Evolutionary conservation across 2,113 vertebrate species (phyloP), one percentile per base, ranked within the genome.

Genomic region (Odontesthes bonariensis): DNA sequence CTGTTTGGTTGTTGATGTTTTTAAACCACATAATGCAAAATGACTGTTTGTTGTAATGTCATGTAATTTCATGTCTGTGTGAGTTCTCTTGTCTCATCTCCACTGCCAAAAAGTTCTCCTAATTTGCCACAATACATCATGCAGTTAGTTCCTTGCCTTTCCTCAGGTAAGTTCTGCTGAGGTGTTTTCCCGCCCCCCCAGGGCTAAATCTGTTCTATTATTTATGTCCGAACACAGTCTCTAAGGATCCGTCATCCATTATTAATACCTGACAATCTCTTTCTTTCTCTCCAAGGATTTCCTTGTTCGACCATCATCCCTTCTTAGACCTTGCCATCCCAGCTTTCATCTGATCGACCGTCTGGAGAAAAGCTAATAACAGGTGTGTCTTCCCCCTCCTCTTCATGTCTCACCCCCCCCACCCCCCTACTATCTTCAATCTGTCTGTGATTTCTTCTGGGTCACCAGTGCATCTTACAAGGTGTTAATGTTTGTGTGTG

Each of bases 341-440:
- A 5, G 6, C 71, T 52, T 66, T 58, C 57, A 52, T 81, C 77
- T 60, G 40, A 77, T 23, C 7, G 1, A 19, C 74, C 75, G 69
- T 84, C 86, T 92, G 91, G 83, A 88, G 81, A 79, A 92, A 90
- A 92, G 81, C 87, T 89, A 91, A 92, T 87, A 92, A 83, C 91
- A 93, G 88, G 92, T 93, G 89, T 80, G 76, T 80, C 55, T 38
- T 75, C 74, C 52, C 78, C 77, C 65, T 22, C 16, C 27, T 46
- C 57, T 47, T 77, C 27, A 52, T 40, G 57, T 53, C 54, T 63
- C 65, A 68, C 60, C 68, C 74, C 49, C 81, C 60, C 62, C 78
- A 14, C 68, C 66, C 59, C 64, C 19, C 47, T 27, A 33, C 63
- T 49, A 11, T 82, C 82, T 86, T 86, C 82, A 76, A 51, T 81